Conservation (phyloP, 1,140 invertebrate genomes). For the Conus betulinus region DNA sequence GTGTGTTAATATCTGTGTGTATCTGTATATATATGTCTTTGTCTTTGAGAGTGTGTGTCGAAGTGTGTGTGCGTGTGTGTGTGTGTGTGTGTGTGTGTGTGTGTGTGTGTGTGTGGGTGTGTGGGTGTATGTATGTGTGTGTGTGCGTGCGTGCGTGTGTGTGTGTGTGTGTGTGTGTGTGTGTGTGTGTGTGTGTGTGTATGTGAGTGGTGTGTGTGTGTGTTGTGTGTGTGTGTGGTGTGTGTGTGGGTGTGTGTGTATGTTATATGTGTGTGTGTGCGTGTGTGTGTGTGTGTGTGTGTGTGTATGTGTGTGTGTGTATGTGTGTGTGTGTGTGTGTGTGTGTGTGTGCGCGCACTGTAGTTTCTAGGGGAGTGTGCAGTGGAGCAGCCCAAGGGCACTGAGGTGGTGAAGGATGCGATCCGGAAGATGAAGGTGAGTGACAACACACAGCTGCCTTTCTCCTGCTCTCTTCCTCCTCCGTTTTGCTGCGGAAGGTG, state of each 20-base stretch:
- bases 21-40: not conserved
- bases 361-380: slow-evolving; percentile 93
- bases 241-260: too few species aligned
- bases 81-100: slow-evolving; percentile 2
- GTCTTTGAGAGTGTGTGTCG: not conserved
- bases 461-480: too few species aligned
- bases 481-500: too few species aligned
- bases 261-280: too few species aligned
- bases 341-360: slow-evolving; percentile 55
- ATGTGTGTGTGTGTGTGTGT: not conserved
- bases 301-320: too few species aligned
- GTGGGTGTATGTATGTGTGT: not conserved
- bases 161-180: not conserved
- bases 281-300: too few species aligned
- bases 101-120: not conserved
- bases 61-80: not conserved
- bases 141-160: not conserved
- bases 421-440: slow-evolving; percentile 90
- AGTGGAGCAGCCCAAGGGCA: slow-evolving; percentile 95
- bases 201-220: too few species aligned
- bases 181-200: not conserved
- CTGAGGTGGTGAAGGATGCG: slow-evolving; percentile 96
- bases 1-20: not conserved
- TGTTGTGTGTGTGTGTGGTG: too few species aligned
- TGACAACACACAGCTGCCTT: not conserved